Base-by-base conservation (phyloP, 2,888 invertebrate species). In the Ariolimax columbianus region DNA sequence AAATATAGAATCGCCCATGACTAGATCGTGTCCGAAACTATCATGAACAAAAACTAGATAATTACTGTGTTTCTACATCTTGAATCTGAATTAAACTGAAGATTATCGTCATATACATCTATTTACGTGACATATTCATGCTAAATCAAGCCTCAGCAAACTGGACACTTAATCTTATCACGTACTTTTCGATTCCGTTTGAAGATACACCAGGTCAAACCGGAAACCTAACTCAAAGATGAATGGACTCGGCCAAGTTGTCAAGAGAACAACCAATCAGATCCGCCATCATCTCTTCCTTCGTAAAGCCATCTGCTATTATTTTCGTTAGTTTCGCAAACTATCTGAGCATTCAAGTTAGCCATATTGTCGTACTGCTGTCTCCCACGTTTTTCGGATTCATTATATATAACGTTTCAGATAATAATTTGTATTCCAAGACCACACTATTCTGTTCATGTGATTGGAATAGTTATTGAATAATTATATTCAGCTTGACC, bases 231-330 rank as follows among this genome's bases (percentile, higher is more conserved):
- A 43, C 81, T 33, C 17, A 81, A 59, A 47, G 30, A 85, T 86
- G 88, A 85, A 80, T 88, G 87, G 81, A 82, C 86, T 86, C 77
- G 59, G 23, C 70, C 68, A 75, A 86, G 88, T 88, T 87, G 85
- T 87, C 87, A 87, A 87, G 88, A 83, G 89, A 89, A 89, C 89
- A 79, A 79, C 89, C 89, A 89, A 89, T 87, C 85, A 87, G 55
- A 84, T 51, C 33, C 33, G 83, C 81, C 77, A 73, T 87, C 80
- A 83, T 87, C 84, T 73, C 47, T 33, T 26, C 72, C n/a, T 51
- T 77, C 63, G 59, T n/a, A 40, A 75, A 80, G 85, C 77, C 55
- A 78, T 30, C n/a, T 68, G 36, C 43, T 51, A 26, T 23, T 81
- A 77, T 33, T n/a, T 72, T 40, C 43, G 30, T 72, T 84, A 79